Percentiles rank a stretch among this genome's conserved stretches.
Conservation (phyloP, 2,113 vertebrate genomes). For the Python bivittatus region DNA sequence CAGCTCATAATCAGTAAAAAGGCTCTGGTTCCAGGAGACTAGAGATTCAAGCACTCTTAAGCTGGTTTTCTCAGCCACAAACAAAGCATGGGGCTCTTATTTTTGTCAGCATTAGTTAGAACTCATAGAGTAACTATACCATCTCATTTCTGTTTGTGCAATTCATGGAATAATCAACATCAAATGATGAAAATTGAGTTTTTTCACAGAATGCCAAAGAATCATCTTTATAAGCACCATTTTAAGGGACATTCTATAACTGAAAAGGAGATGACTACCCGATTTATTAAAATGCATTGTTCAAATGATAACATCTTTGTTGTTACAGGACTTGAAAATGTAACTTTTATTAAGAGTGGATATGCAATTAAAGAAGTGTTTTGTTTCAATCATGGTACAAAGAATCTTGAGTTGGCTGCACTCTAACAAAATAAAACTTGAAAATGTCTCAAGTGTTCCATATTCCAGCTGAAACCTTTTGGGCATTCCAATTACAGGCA, state of each 20-base stretch:
- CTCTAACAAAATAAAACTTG: no score
- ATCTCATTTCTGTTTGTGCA: slow-evolving; percentile 46
- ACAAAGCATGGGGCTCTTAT: neutral
- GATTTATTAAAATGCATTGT: slow-evolving; percentile 60
- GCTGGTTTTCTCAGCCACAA: slow-evolving; percentile 9
- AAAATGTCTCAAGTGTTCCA: no score
- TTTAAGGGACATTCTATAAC: slow-evolving; percentile 58
- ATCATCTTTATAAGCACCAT: slow-evolving; percentile 47
- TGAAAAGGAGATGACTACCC: slow-evolving; percentile 55
- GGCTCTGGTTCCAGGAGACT: neutral
- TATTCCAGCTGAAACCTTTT: no score
- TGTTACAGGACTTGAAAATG: slow-evolving; percentile 67
- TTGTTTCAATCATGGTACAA: no score
- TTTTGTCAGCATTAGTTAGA: slow-evolving; percentile 1
- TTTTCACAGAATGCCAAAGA: slow-evolving; percentile 16
- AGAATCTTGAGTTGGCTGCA: no score
- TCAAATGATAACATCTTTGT: slow-evolving; percentile 62
- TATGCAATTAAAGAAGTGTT: neutral
- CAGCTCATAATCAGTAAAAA: slow-evolving; percentile 21
- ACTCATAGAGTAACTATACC: slow-evolving; percentile 21
- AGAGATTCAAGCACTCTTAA: neutral
- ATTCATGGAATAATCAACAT: slow-evolving; percentile 28
- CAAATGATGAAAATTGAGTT: neutral
- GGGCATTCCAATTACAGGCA: no score
- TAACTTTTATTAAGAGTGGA: slow-evolving; percentile 40